phyloP scores from a whole-genome alignment of 2,797 vertebrate genomes.

The Epinephelus malabaricus region DNA sequence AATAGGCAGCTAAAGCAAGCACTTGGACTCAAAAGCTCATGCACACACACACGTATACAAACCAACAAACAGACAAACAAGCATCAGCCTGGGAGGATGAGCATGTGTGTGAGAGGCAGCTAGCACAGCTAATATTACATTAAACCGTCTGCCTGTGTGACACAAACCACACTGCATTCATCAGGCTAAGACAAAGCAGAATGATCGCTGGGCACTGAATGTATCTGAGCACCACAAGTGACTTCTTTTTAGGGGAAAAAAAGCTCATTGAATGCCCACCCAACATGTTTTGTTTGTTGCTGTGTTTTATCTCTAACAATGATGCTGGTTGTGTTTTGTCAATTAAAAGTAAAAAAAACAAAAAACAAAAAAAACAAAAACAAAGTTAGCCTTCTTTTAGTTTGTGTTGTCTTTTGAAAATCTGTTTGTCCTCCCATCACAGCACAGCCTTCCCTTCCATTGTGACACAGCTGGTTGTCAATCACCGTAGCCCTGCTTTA shows the following conservation, averaged over 20 bases:
- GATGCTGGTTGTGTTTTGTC: slow-evolving; percentile 64
- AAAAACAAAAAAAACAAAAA: slow-evolving; percentile 27
- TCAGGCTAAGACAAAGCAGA: slow-evolving; percentile 51
- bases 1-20: slow-evolving; percentile 81
- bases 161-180: slow-evolving; percentile 65
- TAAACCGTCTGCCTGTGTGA: slow-evolving; percentile 62
- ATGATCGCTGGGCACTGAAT: slow-evolving; percentile 77
- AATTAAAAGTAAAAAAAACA: slow-evolving; percentile 40
- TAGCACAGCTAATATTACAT: slow-evolving; percentile 62
- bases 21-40: slow-evolving; percentile 40
- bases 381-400: slow-evolving; percentile 52
- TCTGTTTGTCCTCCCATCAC: slow-evolving; percentile 49
- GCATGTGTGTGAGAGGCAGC: slow-evolving; percentile 66
- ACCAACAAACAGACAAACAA: slow-evolving; percentile 42
- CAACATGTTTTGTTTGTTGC: slow-evolving; percentile 51
- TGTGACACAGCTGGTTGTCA: slow-evolving; percentile 44
- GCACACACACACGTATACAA: slow-evolving; percentile 25
- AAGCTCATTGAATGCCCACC: slow-evolving; percentile 55
- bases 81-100: slow-evolving; percentile 52
- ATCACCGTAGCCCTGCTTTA: slow-evolving; percentile 40
- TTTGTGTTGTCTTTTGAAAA: slow-evolving; percentile 65
- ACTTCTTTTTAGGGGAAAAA: slow-evolving; percentile 70
- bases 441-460: slow-evolving; percentile 40
- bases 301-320: slow-evolving; percentile 51
- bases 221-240: slow-evolving; percentile 85